Base-by-base conservation (phyloP, 2,113 vertebrate species). In the Odocoileus virginianus region DNA sequence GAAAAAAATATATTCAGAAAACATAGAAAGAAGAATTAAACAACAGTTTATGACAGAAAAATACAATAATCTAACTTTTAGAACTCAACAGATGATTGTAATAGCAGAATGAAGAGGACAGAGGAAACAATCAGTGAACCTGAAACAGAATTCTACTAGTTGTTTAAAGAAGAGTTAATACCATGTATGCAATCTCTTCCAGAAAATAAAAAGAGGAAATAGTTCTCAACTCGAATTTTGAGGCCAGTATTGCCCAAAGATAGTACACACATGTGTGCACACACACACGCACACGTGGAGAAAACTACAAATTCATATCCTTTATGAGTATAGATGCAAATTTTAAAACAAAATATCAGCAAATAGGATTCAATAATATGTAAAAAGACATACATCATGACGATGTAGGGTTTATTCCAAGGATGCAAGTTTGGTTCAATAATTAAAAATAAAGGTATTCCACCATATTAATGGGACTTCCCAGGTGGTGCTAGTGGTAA, bases 191-290 rank as follows among this genome's bases (percentile, higher is more conserved):
- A 83, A 36, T 23, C 11, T 90, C 43, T 74, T 89, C 87, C 43
- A 74, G 79, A 74, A 84, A 60, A 60, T 60, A 76, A 43, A 71
- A 94, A 83, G 52, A 61, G 55, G 45, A 43, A 55, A 54, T 94
- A 55, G 28, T 64, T n/a, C 55, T 52, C 17, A 94, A 45, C 8
- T 25, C 12, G 2, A 33, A 43, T 90, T 58, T 58, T 14, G 43
- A 84, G 54, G 9, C n/a, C 6, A n/a, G 7, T 60, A 76, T 84
- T 60, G 58, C 79, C 74, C 61, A 58, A 90, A 36, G 43, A 79
- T 7, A 61, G 14, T 19, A 25, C 0, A 0, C 13, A 30, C 4
- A 33, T 17, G 9, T 2, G 11, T 11, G 8, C 17, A 23, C 47
- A 12, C 78, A 81, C 45, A 81, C 47, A 19, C 0, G 21, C 43